A percentile compares a stretch with the other conserved stretches of the same genome.
Evolutionary conservation across 2,888 invertebrate genomes (phyloP).

Genomic region (Stenotaenia linearis): DNA sequence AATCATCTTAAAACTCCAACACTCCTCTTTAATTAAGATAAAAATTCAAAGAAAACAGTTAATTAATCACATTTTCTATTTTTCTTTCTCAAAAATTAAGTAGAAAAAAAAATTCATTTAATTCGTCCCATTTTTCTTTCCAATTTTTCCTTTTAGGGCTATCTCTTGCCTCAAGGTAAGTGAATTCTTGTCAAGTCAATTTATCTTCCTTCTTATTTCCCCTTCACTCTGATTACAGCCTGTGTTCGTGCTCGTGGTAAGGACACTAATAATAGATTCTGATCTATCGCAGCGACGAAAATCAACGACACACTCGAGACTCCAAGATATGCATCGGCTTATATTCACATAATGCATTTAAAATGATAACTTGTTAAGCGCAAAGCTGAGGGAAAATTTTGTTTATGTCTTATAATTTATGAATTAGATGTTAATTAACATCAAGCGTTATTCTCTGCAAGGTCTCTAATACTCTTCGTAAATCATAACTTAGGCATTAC

Average conservation of each 20-base stretch:
- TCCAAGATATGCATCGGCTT: too few relatives aligned
- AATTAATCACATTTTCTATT: background rate
- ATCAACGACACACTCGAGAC: background rate
- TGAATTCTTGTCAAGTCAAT: background rate
- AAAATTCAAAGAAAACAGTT: background rate
- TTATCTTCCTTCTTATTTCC: background rate
- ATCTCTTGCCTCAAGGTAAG: background rate
- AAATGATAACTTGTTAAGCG: too few relatives aligned
- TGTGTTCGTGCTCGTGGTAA: too few relatives aligned
- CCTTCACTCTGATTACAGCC: background rate
- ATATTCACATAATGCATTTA: too few relatives aligned
- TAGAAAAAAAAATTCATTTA: background rate
- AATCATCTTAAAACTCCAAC: background rate
- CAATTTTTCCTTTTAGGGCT: background rate
- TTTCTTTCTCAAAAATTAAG: background rate
- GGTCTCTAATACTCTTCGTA: too few relatives aligned
- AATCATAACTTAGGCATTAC: too few relatives aligned
- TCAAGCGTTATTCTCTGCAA: too few relatives aligned
- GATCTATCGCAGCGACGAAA: background rate
- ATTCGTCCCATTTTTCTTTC: background rate
- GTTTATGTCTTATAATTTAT: too few relatives aligned
- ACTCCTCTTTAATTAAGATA: background rate
- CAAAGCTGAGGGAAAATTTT: too few relatives aligned
- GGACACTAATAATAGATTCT: slow-evolving; percentile 2
- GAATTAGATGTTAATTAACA: too few relatives aligned